These are phyloP conservation scores for Lindbergichthys nudifrons DNA, from an alignment of 2,797 vertebrate genomes.

Conservation along the genomic window DNA sequence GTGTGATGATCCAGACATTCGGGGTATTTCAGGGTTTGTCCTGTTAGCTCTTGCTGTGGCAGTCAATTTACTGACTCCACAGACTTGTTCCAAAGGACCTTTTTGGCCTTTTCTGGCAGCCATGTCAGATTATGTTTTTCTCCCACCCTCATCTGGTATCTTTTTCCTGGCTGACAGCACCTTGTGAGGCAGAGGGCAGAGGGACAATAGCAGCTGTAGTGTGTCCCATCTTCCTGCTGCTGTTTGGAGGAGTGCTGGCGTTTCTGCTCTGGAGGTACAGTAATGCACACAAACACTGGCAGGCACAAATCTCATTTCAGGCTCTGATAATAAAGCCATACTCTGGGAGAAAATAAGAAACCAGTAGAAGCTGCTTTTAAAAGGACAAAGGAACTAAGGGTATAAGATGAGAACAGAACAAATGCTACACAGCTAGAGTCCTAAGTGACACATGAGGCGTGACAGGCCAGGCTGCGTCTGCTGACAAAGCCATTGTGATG, in stretches of 20 bases:
- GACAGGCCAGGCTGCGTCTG: constrained; percentile 43
- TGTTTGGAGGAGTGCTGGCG: constrained; percentile 67
- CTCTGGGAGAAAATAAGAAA: constrained; percentile 30
- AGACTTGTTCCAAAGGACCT: constrained; percentile 27
- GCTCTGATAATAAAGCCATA: constrained; percentile 46
- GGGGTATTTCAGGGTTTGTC: constrained; percentile 36
- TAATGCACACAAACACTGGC: constrained; percentile 31
- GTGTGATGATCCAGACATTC: constrained; percentile 50
- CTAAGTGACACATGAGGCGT: constrained; percentile 29
- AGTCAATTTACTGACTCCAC: constrained; percentile 5
- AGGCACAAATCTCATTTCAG: constrained; percentile 63
- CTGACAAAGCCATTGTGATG: constrained; percentile 54
- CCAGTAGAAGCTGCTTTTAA: constrained; percentile 14
- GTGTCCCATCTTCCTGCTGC: constrained; percentile 72
- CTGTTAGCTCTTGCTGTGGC: constrained; percentile 26
- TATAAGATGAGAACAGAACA: constrained; percentile 33
- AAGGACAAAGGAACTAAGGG: not conserved
- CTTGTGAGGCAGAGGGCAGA: constrained; percentile 69
- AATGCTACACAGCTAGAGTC: constrained; percentile 17
- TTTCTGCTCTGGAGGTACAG: constrained; percentile 83
- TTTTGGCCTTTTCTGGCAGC: constrained; percentile 23
- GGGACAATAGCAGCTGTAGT: constrained; percentile 60
- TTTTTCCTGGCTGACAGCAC: constrained; percentile 67
- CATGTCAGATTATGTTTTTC: constrained; percentile 29
- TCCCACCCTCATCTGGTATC: constrained; percentile 9